Evolutionary conservation across 53 echinoderm and acorn worm species (phyloP), one percentile per base, ranked within the genome.

Genomic region (Astropecten irregularis): DNA sequence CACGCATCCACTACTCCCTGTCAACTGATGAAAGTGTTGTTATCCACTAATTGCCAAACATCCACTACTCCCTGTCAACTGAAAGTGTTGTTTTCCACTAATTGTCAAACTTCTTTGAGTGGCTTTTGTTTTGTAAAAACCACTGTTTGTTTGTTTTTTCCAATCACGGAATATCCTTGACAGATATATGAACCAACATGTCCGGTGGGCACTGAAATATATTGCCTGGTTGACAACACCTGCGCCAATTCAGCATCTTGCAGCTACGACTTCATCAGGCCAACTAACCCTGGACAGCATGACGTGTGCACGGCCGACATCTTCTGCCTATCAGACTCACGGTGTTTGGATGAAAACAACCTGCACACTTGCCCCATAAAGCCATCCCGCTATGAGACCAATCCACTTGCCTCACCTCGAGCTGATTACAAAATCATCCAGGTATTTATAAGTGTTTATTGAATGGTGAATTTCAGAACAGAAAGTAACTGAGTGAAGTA

Each of bases 111-210:
- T n/a, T n/a, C n/a, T n/a, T n/a, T n/a, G n/a, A n/a, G n/a, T n/a
- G n/a, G n/a, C n/a, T n/a, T n/a, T n/a, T n/a, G n/a, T n/a, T n/a
- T n/a, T n/a, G n/a, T n/a, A n/a, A n/a, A n/a, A n/a, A n/a, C n/a
- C n/a, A n/a, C n/a, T n/a, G n/a, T n/a, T n/a, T n/a, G n/a, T n/a
- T n/a, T n/a, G n/a, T n/a, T n/a, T n/a, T n/a, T n/a, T n/a, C n/a
- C n/a, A n/a, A n/a, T n/a, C n/a, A n/a, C n/a, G n/a, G n/a, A n/a
- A n/a, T n/a, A n/a, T n/a, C n/a, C n/a, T n/a, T n/a, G n/a, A 9
- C 46, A 79, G 79, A 18, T 79, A 13, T 79, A 79, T 31, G 61
- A 62, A 20, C 79, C 79, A 9, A 47, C 48, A 0, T 79, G 79
- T 62, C 2, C 10, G 28, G 14, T n/a, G 20, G 47, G 61, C 15